Evolutionary conservation across 2,797 vertebrate species (phyloP).

Genomic region (Ficedula albicollis): DNA sequence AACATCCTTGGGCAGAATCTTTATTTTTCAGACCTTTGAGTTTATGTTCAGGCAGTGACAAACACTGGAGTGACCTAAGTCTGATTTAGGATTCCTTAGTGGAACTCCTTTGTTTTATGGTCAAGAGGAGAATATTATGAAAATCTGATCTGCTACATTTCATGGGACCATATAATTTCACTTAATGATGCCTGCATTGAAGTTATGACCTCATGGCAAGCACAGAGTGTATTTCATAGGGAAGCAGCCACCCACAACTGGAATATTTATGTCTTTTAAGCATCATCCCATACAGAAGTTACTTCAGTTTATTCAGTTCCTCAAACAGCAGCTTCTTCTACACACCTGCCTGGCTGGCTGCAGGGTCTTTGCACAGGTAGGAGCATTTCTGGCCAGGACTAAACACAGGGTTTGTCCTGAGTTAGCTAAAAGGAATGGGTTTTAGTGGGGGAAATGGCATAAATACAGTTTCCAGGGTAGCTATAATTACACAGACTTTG

Average conservation of each 20-base stretch:
- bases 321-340: not conserved
- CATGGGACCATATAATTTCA: not conserved
- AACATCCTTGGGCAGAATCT: not conserved
- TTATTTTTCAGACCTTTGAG: not conserved
- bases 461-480: not conserved
- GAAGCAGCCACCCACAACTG: not conserved
- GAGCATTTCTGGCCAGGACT: not conserved
- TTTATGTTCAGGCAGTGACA: not conserved
- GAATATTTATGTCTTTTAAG: not conserved
- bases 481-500: not conserved
- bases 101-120: not conserved
- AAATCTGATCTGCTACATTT: not conserved
- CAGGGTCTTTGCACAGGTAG: not conserved
- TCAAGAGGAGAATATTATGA: not conserved
- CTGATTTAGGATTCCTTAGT: not conserved
- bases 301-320: not conserved
- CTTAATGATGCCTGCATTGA: not conserved
- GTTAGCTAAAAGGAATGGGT: not conserved
- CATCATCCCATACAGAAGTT: not conserved
- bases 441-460: not conserved
- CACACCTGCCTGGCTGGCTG: not conserved
- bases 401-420: not conserved
- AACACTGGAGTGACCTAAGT: not conserved
- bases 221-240: not conserved
- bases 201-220: not conserved